Evolutionary conservation across 2,888 invertebrate species (phyloP), one percentile per base, ranked within the genome.

Genomic region (Philereme vetulata): DNA sequence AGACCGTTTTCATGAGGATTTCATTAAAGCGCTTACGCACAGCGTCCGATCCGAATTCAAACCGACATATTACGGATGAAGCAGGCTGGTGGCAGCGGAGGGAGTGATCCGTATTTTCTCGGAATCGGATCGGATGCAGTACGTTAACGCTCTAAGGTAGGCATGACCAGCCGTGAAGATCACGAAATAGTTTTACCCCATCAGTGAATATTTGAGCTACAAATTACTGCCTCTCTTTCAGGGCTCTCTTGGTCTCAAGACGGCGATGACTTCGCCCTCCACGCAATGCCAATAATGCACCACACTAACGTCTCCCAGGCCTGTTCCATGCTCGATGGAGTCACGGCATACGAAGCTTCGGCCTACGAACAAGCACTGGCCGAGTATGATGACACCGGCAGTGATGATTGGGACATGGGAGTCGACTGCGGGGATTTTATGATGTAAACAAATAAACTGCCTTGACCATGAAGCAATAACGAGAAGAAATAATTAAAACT

Each of bases 341-440:
- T 93, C 51, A 94, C 94, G 11, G 93, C 94, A 4, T 94, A 94
- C 78, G 95, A 95, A 56, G 94, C 94, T 0, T 83, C 90, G 0
- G 88, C 88, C 1, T 91, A 93, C 70, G 94, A 94, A 59, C 94
- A 94, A 64, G 94, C 95, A 0, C 85, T 94, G 5, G 94, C 94
- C 0, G 94, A 94, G 56, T 88, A 94, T 60, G 93, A 93, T 57
- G 94, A 94, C 68, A 83, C 88, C 0, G 82, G 84, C 49, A 85
- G 93, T 1, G 94, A 95, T 71, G 95, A 95, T 71, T 95, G 94
- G 88, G 95, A 95, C 79, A 93, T 94, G 63, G 94, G 95, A 46
- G 94, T 95, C 65, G 95, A 95, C 78, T 95, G 95, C 77, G 95
- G 95, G 0, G 95, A 95, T 74, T 95, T 95, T 77, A 94, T 94